Percentiles rank a stretch among this genome's conserved stretches.
Evolutionary conservation across 2,113 vertebrate species (phyloP).

Genomic region (Apus apus): DNA sequence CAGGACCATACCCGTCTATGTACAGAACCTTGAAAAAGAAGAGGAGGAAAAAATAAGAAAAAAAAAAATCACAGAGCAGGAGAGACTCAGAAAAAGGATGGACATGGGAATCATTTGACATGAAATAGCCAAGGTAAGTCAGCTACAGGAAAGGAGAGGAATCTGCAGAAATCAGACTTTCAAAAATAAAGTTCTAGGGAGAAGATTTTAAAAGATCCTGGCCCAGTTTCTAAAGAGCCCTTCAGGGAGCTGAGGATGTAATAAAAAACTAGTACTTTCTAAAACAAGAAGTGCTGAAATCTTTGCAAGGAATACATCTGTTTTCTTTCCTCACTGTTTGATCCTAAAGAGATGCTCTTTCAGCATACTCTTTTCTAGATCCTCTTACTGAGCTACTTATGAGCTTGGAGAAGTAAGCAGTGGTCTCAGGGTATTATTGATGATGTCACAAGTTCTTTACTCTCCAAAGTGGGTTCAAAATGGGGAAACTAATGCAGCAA

Average conservation of each 20-base stretch:
- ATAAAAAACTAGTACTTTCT: neutral
- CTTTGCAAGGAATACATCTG: neutral
- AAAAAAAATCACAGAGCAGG: neutral
- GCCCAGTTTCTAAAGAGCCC: neutral
- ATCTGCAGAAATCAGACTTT: neutral
- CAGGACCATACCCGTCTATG: accelerated
- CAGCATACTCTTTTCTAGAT: neutral
- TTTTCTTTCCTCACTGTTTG: neutral
- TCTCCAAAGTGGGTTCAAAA: neutral
- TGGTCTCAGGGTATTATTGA: neutral
- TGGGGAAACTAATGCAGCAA: neutral
- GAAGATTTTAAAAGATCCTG: neutral
- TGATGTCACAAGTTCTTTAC: neutral
- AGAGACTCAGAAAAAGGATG: neutral
- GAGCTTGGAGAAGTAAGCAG: neutral
- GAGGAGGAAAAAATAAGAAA: neutral
- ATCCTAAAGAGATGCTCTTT: neutral
- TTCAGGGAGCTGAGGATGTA: neutral
- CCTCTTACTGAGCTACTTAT: neutral
- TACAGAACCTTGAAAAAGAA: neutral
- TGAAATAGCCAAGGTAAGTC: neutral
- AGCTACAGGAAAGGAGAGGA: neutral
- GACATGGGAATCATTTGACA: neutral
- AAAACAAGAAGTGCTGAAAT: neutral
- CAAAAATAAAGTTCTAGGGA: neutral